These are phyloP conservation scores for Sebastes dallii DNA, from an alignment of 2,797 vertebrate genomes.

Conservation along the genomic window DNA sequence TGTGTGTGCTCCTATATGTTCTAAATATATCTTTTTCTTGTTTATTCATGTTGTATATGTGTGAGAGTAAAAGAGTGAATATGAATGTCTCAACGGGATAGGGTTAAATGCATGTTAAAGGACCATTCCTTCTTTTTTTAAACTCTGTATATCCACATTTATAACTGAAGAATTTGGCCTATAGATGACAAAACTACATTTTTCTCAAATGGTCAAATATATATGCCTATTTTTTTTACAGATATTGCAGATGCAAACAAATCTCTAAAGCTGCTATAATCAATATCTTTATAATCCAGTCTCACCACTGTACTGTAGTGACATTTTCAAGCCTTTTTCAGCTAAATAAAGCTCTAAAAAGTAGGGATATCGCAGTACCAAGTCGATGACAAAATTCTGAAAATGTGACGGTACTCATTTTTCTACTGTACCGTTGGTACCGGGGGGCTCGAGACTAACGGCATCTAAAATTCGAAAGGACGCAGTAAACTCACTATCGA, in stretches of 20 bases:
- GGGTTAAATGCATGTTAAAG: not conserved
- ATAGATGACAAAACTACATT: not conserved
- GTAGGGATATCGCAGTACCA: not conserved
- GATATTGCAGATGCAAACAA: not conserved
- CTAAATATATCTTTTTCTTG: not conserved
- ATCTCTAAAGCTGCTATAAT: not conserved
- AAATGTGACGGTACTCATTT: too few species aligned
- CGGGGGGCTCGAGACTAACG: too few species aligned
- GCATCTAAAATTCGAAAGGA: too few species aligned
- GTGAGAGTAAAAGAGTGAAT: not conserved
- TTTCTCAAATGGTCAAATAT: not conserved
- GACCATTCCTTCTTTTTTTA: not conserved
- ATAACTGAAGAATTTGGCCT: not conserved
- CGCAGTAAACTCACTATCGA: too few species aligned
- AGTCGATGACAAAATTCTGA: too few species aligned
- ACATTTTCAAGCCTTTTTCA: not conserved
- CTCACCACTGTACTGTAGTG: not conserved
- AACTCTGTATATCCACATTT: not conserved
- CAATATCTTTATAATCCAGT: not conserved
- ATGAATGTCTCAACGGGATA: not conserved
- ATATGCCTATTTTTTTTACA: not conserved
- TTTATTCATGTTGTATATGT: not conserved
- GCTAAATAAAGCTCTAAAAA: not conserved
- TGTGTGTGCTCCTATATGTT: not conserved
- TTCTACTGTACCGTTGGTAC: too few species aligned